Percentiles rank a stretch among this genome's conserved stretches.
These are phyloP conservation scores for Atlantisia rogersi DNA, from an alignment of 2,113 vertebrate genomes.

Conservation along the genomic window DNA sequence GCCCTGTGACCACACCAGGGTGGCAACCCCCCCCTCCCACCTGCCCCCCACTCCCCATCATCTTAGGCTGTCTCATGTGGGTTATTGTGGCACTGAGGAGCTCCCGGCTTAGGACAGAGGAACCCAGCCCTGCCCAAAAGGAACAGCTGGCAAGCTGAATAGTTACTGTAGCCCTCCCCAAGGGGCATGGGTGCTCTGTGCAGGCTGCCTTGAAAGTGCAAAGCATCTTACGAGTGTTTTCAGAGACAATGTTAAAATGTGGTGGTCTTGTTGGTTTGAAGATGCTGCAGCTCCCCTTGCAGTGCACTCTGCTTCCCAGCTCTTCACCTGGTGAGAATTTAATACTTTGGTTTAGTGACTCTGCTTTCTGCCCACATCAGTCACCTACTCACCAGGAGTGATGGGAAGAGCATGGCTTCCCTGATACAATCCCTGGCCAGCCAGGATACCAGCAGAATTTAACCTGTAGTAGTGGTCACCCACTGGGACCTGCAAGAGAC, in stretches of 20 bases:
- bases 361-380: not conserved
- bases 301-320: not conserved
- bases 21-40: not conserved
- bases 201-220: not conserved
- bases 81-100: not conserved
- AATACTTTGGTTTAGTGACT: not conserved
- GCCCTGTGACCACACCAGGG: not conserved
- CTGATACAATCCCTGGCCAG: slow-evolving; percentile 57
- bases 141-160: not conserved
- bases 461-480: slow-evolving; percentile 45
- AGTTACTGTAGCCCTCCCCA: not conserved
- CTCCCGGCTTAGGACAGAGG: not conserved
- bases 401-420: slow-evolving; percentile 50
- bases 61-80: not conserved
- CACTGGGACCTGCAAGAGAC: slow-evolving; percentile 49
- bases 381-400: slow-evolving; percentile 29
- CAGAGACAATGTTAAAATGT: not conserved
- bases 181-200: not conserved
- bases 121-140: not conserved
- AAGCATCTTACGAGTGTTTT: not conserved
- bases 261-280: too few relatives aligned
- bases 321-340: not conserved
- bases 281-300: not conserved
- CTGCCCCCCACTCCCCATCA: too few relatives aligned
- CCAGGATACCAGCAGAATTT: slow-evolving; percentile 65